A percentile compares a stretch with the other conserved stretches of the same genome.
Conservation (phyloP, 23 tunicate species). For the Halocynthia aurantium region DNA sequence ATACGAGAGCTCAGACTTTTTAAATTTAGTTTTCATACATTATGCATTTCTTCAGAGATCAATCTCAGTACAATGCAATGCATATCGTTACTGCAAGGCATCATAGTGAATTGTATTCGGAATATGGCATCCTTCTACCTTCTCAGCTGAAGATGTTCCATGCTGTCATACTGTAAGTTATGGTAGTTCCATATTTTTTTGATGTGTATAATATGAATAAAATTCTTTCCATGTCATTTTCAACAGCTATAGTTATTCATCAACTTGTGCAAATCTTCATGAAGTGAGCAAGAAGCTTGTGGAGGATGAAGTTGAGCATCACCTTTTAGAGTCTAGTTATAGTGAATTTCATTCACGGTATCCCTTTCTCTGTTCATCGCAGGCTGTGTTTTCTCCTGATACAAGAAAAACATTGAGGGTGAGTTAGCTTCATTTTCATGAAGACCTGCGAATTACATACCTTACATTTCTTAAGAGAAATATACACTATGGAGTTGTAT, state of each 20-base stretch:
- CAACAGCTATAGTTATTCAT: not conserved
- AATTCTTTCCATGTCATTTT: not conserved
- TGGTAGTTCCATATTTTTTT: too few relatives aligned
- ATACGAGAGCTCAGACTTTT: not conserved
- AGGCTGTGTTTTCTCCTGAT: not conserved
- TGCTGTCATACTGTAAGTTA: not conserved
- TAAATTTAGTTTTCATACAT: not conserved
- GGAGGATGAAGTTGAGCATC: conserved; percentile 10
- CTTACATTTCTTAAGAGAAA: too few relatives aligned
- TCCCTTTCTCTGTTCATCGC: conserved; percentile 1
- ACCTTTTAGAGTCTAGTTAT: conserved; percentile 1
- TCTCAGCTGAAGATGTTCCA: not conserved
- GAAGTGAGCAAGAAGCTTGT: conserved; percentile 12
- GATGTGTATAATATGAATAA: too few relatives aligned
- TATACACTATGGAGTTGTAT: too few relatives aligned
- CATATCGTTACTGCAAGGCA: conserved; percentile 51
- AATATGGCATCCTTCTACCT: conserved; percentile 47
- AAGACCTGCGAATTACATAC: too few relatives aligned
- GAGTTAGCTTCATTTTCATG: not conserved
- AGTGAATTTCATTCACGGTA: conserved; percentile 3
- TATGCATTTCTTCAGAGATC: conserved; percentile 9
- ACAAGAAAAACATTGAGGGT: not conserved
- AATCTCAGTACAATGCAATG: conserved; percentile 11
- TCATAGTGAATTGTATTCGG: conserved; percentile 23
- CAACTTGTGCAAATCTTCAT: not conserved